Conservation (phyloP, 2,797 vertebrate genomes). For the Xiphorhynchus erythropygius region DNA sequence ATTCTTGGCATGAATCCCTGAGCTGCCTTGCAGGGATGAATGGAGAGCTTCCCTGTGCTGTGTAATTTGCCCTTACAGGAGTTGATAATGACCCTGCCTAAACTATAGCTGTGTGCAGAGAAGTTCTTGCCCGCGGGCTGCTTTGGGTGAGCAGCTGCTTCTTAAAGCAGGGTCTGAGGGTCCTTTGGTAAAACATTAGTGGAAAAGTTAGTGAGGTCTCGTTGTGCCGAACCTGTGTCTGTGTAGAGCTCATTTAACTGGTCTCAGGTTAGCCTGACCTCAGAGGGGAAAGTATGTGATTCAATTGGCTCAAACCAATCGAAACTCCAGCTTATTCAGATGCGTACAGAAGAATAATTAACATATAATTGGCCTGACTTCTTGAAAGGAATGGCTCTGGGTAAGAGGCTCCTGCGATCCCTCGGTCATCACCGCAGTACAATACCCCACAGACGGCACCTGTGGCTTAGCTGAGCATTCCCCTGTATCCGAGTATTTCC, state of each 20-base stretch:
- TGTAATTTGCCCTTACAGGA: neutral
- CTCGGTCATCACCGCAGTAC: neutral
- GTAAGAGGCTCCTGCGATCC: neutral
- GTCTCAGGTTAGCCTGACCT: conserved; percentile 43
- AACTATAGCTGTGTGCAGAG: neutral
- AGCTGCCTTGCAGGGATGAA: neutral
- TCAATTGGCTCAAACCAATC: neutral
- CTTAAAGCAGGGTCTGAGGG: neutral
- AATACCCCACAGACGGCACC: neutral
- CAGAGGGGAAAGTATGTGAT: neutral
- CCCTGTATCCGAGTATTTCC: neutral
- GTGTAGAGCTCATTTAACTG: neutral
- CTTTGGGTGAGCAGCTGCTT: neutral
- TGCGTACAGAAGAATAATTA: conserved; percentile 6
- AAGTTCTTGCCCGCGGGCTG: neutral
- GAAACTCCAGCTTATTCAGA: neutral
- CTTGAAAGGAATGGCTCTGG: neutral
- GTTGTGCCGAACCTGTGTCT: neutral
- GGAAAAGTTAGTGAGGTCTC: neutral
- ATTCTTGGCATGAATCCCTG: neutral
- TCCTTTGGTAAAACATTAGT: conserved; percentile 52
- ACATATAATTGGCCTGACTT: neutral
- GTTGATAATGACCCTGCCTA: neutral
- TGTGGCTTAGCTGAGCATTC: neutral
- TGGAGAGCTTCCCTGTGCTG: neutral